Evolutionary conservation across 1,140 invertebrate genomes (phyloP), one percentile per base, ranked within the genome.

Genomic region (Drosophila parabipectinata): DNA sequence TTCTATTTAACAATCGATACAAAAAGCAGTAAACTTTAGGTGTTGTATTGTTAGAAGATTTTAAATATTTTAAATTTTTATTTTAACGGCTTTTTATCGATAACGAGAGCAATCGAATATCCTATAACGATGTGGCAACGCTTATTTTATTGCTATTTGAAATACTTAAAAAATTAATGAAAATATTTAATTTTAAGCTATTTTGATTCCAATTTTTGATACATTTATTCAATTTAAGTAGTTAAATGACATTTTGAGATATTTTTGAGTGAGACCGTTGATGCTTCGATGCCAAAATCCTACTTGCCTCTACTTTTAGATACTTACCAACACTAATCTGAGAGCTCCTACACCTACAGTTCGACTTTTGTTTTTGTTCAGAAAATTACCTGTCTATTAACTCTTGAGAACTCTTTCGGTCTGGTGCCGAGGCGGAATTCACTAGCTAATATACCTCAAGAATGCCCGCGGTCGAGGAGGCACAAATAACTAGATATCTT

Each of bases 401-500:
- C 26, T 18, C 24, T 48, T 30, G 12, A 5, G 26, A n/a, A 26
- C 24, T 41, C 3, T 44, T 28, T 44, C n/a, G 54, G 54, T 44
- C 54, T 44, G 54, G 37, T 44, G 54, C 6, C 14, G 28, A 45
- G 44, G 50, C 26, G 37, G 28, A 61, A 32, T 62, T 62, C 18
- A 14, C 9, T 10, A 47, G 44, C 15, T 18, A 39, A 15, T 26
- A 52, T 15, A 58, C 44, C 24, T 6, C 41, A 14, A 90, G 62
- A 71, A 82, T 90, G 72, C 76, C 90, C 45, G 77, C 73, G 41
- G 63, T 79, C 62, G 90, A 91, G 24, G 90, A 91, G 48, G 69
- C 79, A 21, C 73, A 89, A 67, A 90, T 91, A 12, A 79, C 69
- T n/a, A 90, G 82, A 72, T 67, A 77, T 60, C 56, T 91, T 48